phyloP scores from a whole-genome alignment of 2,797 vertebrate species.

The Brachymystax lenok region DNA sequence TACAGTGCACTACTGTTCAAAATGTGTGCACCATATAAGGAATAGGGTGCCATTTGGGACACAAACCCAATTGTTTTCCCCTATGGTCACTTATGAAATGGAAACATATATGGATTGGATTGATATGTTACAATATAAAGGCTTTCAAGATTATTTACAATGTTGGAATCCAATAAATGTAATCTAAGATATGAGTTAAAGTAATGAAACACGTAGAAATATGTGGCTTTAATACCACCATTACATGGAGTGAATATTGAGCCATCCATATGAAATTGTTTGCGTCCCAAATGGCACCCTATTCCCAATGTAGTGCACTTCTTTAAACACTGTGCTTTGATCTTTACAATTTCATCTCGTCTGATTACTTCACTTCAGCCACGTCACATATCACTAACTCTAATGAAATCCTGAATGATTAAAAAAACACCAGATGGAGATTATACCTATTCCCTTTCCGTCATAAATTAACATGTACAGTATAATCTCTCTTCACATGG shows the following conservation, averaged over 20 bases:
- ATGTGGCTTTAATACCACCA: not conserved
- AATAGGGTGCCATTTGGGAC: no score
- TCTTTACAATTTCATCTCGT: conserved; percentile 30
- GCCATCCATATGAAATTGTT: conserved; percentile 47
- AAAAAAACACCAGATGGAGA: not conserved
- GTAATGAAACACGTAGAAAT: conserved; percentile 36
- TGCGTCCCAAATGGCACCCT: no score
- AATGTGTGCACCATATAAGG: no score
- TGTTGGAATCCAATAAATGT: no score
- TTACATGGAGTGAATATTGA: conserved; percentile 33
- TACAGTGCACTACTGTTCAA: no score
- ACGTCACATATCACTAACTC: not conserved
- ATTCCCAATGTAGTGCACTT: no score
- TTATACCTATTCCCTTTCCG: conserved; percentile 30
- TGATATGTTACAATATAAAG: not conserved
- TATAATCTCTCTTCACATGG: conserved; percentile 28
- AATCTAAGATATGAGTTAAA: conserved; percentile 1
- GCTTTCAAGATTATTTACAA: no score
- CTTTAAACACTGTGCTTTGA: conserved; percentile 34
- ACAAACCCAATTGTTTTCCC: not conserved
- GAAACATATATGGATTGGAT: not conserved
- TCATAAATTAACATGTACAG: conserved; percentile 32
- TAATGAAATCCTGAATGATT: not conserved
- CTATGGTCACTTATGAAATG: not conserved
- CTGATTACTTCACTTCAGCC: not conserved